Evolutionary conservation across 1,140 invertebrate species (phyloP), one percentile per base, ranked within the genome.

Genomic region (Euura lappo): DNA sequence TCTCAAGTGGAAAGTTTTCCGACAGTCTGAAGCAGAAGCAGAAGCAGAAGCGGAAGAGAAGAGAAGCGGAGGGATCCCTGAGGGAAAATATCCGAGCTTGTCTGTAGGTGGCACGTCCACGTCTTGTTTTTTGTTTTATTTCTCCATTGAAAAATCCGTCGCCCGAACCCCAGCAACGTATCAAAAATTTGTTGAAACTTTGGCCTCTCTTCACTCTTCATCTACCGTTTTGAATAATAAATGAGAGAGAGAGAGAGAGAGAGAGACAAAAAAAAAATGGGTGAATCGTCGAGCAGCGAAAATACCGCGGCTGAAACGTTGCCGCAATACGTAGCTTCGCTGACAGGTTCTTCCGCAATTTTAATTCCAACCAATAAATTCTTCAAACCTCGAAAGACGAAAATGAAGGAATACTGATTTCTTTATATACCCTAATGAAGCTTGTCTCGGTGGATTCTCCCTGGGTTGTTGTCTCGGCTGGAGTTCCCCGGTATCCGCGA

Each of bases 391-490:
- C 28, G 28, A 28, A 28, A 28, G 28, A 28, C 28, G 28, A 28
- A 28, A 28, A 28, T 28, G 28, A 28, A 28, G 28, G 28, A 28
- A 28, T 28, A 28, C 28, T 28, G 28, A 28, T 70, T 66, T 44
- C 46, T 46, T 47, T 65, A 5, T 10, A 60, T 51, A 11, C 45
- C 60, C 66, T 47, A 75, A 72, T 77, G 45, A 64, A 80, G 81
- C 79, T 0, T 76, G 78, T 70, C 71, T 81, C 74, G 78, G 79
- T 65, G 83, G 77, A 64, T 84, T 84, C 71, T 78, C 78, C 0
- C 60, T 86, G 13, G 86, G 85, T 69, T 84, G 78, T 68, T 79
- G 80, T 6, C 73, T 90, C 45, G 88, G 86, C 2, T 90, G 88
- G 84, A 85, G 87, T 70, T 86, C 88, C 2, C 86, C 89, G 8